Base-by-base conservation (phyloP, 92 coral and sea anemone genomes). In the Zoanthus gigantus region DNA sequence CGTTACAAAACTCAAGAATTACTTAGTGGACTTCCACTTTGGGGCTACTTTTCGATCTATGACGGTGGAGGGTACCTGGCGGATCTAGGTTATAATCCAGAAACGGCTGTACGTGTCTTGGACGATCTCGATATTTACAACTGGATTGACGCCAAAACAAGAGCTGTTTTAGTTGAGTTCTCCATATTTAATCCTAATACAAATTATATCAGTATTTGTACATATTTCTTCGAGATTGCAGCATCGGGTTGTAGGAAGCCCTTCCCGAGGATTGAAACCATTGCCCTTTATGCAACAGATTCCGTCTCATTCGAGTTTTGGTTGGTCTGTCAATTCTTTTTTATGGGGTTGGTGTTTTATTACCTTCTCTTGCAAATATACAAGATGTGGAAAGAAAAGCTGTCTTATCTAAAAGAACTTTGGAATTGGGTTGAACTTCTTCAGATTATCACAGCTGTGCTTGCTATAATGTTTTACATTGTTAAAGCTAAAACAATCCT, bases 21-120 rank as follows among this genome's bases (percentile, higher is more conserved):
- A 17, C 89, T 94, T 3, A 66, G 54, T 9, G 31, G 83, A 29
- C 60, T 85, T 0, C 91, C 94, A 37, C 74, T 92, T 16, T 94
- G 95, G 95, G 98, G 98, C 5, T 91, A 82, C 87, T 93, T 90
- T 72, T 48, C 88, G 53, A n/a, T 79, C 57, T 95, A 95, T 54
- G 78, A 89, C 52, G 96, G 98, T 67, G 98, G 98, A 0, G 98
- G 98, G 18, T 95, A 89, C 68, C 88, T 86, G 3, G 94, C 98
- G 28, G 94, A 93, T 61, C 58, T 95, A 18, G 98, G 98, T 15
- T 93, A 93, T 77, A 87, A 88, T 14, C 47, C 29, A 10, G 17
- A 63, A 17, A 76, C 91, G 11, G 90, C 95, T 18, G 5, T 6
- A 6, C 11, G 29, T 37, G 74, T 88, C 23, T 71, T 90, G 28